These are phyloP conservation scores for Stratiolaelaps scimitus DNA, from an alignment of 1,140 invertebrate species.

Conservation along the genomic window DNA sequence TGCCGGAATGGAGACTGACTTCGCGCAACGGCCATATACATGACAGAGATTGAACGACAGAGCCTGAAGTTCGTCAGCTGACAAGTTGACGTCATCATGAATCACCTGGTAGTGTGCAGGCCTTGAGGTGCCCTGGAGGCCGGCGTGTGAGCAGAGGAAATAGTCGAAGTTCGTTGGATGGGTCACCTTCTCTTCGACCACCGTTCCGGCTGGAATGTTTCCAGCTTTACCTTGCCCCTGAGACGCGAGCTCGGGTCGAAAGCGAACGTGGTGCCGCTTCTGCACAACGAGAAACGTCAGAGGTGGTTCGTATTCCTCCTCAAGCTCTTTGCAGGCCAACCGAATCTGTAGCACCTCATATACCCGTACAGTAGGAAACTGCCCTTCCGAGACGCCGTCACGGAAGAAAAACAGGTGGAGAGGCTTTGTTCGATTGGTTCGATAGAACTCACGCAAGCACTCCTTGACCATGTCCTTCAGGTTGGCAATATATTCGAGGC, in stretches of 20 bases:
- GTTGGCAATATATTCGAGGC: conserved; percentile 40
- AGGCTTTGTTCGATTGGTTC: conserved; percentile 12
- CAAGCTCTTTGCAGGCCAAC: conserved; percentile 49
- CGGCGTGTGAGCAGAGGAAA: conserved; percentile 59
- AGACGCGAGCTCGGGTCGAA: neutral
- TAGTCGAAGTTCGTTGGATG: conserved; percentile 71
- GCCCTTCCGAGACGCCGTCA: conserved; percentile 14
- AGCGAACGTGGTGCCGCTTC: conserved; percentile 71
- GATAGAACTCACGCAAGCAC: conserved; percentile 41
- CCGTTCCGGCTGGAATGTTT: conserved; percentile 68
- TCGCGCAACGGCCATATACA: conserved; percentile 33
- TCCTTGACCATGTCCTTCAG: conserved; percentile 54
- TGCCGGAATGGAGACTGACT: conserved; percentile 36
- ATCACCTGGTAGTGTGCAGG: conserved; percentile 76
- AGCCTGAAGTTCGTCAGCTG: conserved; percentile 60
- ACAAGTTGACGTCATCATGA: conserved; percentile 61
- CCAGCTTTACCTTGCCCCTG: conserved; percentile 36
- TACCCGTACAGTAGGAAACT: neutral
- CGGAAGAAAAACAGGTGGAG: neutral
- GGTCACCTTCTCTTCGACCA: conserved; percentile 65
- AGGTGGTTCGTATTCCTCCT: conserved; percentile 46
- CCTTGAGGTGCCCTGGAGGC: conserved; percentile 64
- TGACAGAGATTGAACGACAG: conserved; percentile 52
- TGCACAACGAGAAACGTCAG: conserved; percentile 76
- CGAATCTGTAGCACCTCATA: conserved; percentile 44